A percentile compares a stretch with the other conserved stretches of the same genome.
Conservation (phyloP, 2,797 vertebrate genomes). For the Sebastes itinus region DNA sequence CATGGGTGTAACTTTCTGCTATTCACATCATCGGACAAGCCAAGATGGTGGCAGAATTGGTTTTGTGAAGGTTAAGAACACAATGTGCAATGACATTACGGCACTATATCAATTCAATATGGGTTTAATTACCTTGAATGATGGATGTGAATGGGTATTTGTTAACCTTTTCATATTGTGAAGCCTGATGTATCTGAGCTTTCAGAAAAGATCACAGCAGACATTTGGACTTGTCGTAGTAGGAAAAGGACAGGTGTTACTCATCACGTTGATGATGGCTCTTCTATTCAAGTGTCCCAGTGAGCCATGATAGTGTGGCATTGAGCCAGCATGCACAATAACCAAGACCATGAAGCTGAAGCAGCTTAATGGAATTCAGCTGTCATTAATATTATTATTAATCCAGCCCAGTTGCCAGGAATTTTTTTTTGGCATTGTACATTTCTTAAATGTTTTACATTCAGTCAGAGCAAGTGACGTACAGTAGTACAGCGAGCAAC, state of each 20-base stretch:
- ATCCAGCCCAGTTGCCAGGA: not conserved
- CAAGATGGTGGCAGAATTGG: not conserved
- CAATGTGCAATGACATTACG: not conserved
- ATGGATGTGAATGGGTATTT: not conserved
- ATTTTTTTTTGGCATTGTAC: not conserved
- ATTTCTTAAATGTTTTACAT: not conserved
- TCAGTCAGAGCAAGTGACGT: not conserved
- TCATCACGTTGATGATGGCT: not conserved
- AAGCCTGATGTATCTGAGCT: not conserved
- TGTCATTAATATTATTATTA: not conserved
- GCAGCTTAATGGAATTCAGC: not conserved
- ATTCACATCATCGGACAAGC: not conserved
- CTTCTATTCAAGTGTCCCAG: not conserved
- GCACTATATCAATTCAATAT: not conserved
- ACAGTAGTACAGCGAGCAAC: not conserved
- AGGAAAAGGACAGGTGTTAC: not conserved
- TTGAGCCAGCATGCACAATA: not conserved
- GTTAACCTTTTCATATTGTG: not conserved
- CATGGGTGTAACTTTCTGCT: not conserved
- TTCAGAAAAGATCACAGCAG: not conserved
- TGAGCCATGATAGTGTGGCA: not conserved
- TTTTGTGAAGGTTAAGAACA: not conserved
- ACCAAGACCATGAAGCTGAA: not conserved
- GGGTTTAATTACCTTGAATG: not conserved
- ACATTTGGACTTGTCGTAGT: not conserved